Evolutionary conservation across 2,113 vertebrate genomes (phyloP).

Genomic region (Nibea coibor): DNA sequence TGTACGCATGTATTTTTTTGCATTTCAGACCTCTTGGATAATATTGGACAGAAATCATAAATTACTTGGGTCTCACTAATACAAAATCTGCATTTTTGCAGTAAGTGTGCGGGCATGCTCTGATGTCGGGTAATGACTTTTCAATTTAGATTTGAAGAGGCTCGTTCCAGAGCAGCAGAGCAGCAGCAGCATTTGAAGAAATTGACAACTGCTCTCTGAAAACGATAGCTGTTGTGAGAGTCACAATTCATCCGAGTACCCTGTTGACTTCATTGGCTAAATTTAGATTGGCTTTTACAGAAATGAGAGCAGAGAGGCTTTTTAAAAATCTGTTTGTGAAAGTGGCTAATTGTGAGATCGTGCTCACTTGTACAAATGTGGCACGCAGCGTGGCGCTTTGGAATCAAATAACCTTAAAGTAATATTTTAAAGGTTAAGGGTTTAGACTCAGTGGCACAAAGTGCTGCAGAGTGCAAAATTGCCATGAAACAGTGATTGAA

Average conservation of each 20-base stretch:
- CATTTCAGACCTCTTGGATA: not conserved
- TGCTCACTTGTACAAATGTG: not conserved
- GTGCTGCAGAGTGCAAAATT: constrained; percentile 59
- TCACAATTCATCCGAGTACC: constrained; percentile 3
- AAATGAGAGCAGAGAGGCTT: not conserved
- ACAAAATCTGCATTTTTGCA: constrained; percentile 9
- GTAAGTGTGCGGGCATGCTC: constrained; percentile 21
- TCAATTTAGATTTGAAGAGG: constrained; percentile 69
- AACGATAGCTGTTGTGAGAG: constrained; percentile 48
- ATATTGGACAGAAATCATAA: not conserved
- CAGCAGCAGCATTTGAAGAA: constrained; percentile 53
- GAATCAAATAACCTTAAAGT: not conserved
- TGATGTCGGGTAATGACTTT: constrained; percentile 61
- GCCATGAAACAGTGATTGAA: constrained; percentile 60
- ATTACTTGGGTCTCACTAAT: not conserved
- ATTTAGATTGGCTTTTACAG: constrained; percentile 19
- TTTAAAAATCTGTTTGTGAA: constrained; percentile 30
- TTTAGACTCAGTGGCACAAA: constrained; percentile 42
- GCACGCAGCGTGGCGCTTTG: no score
- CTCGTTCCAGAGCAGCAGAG: constrained; percentile 60
- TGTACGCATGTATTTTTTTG: not conserved
- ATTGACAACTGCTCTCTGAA: constrained; percentile 53
- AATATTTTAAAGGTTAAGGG: constrained; percentile 40
- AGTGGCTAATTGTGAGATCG: not conserved
- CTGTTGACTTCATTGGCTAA: constrained; percentile 36